phyloP scores from a whole-genome alignment of 2,113 vertebrate genomes.

The Blennius ocellaris region DNA sequence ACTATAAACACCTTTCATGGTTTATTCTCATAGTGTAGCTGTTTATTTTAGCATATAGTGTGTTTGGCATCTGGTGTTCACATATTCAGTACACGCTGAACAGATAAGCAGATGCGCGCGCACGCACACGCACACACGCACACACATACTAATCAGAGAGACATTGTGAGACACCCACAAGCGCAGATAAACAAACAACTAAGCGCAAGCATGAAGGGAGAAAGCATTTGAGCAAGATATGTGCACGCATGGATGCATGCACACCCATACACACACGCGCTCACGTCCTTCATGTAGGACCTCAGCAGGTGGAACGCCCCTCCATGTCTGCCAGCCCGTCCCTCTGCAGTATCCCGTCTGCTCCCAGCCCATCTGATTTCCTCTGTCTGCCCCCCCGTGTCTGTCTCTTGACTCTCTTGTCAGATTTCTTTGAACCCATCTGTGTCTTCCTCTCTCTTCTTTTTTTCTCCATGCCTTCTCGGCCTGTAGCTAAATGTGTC shows the following conservation, averaged over 20 bases:
- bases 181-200: constrained; percentile 58
- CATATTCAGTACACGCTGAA: constrained; percentile 31
- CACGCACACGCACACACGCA: not conserved
- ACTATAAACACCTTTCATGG: constrained; percentile 23
- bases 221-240: constrained; percentile 44
- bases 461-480: not conserved
- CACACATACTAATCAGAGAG: constrained; percentile 12
- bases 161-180: constrained; percentile 21
- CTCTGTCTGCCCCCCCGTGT: constrained; percentile 26
- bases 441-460: constrained; percentile 19
- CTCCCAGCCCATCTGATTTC: constrained; percentile 53
- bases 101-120: constrained; percentile 21
- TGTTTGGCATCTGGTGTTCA: constrained; percentile 29
- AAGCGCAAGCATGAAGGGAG: constrained; percentile 36
- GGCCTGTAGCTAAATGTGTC: constrained; percentile 35
- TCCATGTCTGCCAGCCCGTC: constrained; percentile 36
- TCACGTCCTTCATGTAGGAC: constrained; percentile 60
- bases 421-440: constrained; percentile 43
- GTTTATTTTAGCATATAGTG: constrained; percentile 19
- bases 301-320: constrained; percentile 55
- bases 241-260: constrained; percentile 19
- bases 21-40: constrained; percentile 1
- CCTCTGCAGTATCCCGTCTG: constrained; percentile 50
- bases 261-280: constrained; percentile 10
- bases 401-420: constrained; percentile 29